These are phyloP conservation scores for Dasyurus viverrinus DNA, from an alignment of 2,113 vertebrate species.

Conservation along the genomic window DNA sequence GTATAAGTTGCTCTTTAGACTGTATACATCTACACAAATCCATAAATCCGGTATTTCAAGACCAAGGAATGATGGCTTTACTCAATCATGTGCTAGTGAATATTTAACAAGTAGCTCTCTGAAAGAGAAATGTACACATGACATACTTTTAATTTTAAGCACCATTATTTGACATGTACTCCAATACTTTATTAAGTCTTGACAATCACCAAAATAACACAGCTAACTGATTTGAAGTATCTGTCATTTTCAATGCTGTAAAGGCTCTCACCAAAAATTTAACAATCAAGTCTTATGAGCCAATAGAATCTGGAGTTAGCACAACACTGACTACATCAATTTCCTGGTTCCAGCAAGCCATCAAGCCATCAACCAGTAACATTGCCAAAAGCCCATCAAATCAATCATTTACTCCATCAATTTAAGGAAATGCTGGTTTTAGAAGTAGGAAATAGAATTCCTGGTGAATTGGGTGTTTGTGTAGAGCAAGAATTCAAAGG, in stretches of 20 bases:
- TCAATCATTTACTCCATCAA: background rate
- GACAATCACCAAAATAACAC: background rate
- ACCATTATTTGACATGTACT: background rate
- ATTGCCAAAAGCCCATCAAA: background rate
- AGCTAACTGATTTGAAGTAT: background rate
- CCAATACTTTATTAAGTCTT: background rate
- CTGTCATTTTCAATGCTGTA: background rate
- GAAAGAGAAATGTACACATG: too few species aligned
- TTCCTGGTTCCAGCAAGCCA: background rate
- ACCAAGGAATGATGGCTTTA: background rate
- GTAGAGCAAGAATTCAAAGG: background rate
- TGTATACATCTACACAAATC: background rate
- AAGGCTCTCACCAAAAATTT: background rate
- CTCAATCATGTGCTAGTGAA: background rate
- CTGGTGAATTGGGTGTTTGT: background rate
- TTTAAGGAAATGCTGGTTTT: background rate
- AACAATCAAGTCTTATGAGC: background rate
- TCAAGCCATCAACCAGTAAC: background rate
- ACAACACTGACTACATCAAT: background rate
- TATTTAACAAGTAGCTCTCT: background rate
- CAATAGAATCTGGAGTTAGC: background rate
- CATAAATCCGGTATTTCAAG: background rate
- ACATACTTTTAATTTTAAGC: background rate
- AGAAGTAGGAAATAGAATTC: background rate
- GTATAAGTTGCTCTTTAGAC: background rate